Conservation (phyloP, 2,888 invertebrate genomes). For the Pterostichus niger region DNA sequence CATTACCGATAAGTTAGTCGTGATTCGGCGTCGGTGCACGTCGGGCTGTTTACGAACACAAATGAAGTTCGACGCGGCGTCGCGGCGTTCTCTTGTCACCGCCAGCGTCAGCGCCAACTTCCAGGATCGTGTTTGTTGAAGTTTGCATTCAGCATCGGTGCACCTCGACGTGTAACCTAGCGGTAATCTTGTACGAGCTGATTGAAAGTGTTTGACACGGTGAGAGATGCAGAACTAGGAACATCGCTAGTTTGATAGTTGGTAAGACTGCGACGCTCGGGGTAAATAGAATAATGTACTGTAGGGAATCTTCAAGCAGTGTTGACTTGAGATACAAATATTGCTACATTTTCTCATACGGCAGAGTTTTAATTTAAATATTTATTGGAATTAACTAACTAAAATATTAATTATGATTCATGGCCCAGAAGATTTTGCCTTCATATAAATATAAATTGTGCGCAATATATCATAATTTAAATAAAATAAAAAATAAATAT, state of each 20-base stretch:
- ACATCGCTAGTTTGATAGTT: not conserved
- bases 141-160: slow-evolving; percentile 33
- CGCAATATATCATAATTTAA: no score
- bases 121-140: slow-evolving; percentile 46
- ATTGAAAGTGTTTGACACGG: slow-evolving; percentile 45
- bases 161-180: not conserved
- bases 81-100: not conserved
- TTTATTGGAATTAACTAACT: no score
- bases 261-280: not conserved
- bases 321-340: no score
- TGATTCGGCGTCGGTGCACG: slow-evolving; percentile 29
- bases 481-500: no score
- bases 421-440: no score
- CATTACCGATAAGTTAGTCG: slow-evolving; percentile 55
- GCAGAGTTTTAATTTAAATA: no score
- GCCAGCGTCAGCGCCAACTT: not conserved
- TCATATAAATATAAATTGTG: no score
- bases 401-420: no score
- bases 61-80: slow-evolving; percentile 44
- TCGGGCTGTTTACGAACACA: slow-evolving; percentile 55
- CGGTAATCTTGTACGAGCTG: slow-evolving; percentile 52
- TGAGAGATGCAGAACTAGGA: slow-evolving; percentile 3
- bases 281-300: no score
- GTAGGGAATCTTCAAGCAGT: no score
- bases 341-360: no score